Evolutionary conservation across 2,888 invertebrate species (phyloP), one percentile per base, ranked within the genome.

Genomic region (Fragum whitleyi): DNA sequence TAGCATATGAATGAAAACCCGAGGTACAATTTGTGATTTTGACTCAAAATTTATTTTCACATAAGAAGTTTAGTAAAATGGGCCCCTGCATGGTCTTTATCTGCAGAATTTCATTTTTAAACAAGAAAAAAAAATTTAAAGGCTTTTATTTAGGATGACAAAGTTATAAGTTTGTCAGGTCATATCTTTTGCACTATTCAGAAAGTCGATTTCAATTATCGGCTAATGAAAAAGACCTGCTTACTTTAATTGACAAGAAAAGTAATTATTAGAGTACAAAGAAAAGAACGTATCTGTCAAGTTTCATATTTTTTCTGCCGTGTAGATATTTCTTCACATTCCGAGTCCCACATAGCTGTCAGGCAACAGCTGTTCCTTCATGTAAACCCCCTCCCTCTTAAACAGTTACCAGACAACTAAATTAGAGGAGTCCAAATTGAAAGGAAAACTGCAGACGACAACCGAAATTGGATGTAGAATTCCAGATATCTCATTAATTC

Each of bases 281-380:
- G 47, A 47, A 16, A 47, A n/a, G 47, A 47, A 47, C 14, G 47
- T 47, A 47, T 5, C 47, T 47, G 47, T 47, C 47, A 47, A 14
- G n/a, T 14, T 47, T 3, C 19, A 47, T 47, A 47, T 47, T 47
- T 47, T 47, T 47, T 47, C 47, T 47, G 19, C 14, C 2, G 19
- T 19, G 47, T 47, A 47, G 47, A 47, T 47, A 47, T 47, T 47
- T 47, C 47, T n/a, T n/a, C 19, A 47, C 47, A 47, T 47, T 47
- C 47, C n/a, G 7, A 32, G 32, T 61, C 61, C 36, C 36, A 61
- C 61, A 61, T 61, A 61, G 61, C 61, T 61, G 29, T 61, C 61
- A 32, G 32, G 61, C 21, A 61, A 61, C 61, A 61, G 61, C 61
- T 61, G 61, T 32, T 32, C 61, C 19, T 14, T 3, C 9, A 32